A percentile compares a stretch with the other conserved stretches of the same genome.
Evolutionary conservation across 1,140 invertebrate species (phyloP).

Genomic region (Dermatophagoides farinae): DNA sequence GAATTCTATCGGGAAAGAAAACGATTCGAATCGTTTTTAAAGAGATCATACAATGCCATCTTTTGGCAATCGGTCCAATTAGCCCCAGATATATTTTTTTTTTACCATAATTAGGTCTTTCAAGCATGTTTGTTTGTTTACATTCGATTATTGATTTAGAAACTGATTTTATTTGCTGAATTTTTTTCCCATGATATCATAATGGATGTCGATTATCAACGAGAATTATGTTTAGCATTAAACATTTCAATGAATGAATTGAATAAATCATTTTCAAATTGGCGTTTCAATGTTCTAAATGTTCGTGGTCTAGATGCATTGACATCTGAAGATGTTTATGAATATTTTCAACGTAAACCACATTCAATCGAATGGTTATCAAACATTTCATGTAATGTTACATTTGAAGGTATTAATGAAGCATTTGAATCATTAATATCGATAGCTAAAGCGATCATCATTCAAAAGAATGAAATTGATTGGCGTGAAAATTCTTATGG

Average conservation of each 20-base stretch:
- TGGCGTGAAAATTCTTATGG: too few relatives aligned
- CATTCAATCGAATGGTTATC: slow-evolving; percentile 4
- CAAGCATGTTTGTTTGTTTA: too few relatives aligned
- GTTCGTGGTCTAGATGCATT: not conserved
- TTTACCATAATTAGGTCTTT: too few relatives aligned
- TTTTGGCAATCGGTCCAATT: too few relatives aligned
- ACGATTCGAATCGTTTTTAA: too few relatives aligned
- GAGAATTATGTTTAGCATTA: not conserved
- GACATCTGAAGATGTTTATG: not conserved
- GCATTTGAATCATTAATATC: not conserved
- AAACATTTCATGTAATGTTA: slow-evolving; percentile 1
- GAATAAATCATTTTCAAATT: not conserved
- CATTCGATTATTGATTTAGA: too few relatives aligned
- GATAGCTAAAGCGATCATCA: not conserved
- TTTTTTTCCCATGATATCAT: too few relatives aligned
- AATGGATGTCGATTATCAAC: not conserved
- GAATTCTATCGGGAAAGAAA: too few relatives aligned
- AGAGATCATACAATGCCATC: too few relatives aligned
- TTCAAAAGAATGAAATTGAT: not conserved
- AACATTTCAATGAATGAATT: not conserved
- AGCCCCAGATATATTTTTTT: too few relatives aligned
- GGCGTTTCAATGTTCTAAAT: not conserved
- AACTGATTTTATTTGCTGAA: too few relatives aligned
- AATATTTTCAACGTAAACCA: not conserved
- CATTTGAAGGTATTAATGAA: not conserved